Conservation (phyloP, 1,140 invertebrate genomes). For the Magallana angulata region DNA sequence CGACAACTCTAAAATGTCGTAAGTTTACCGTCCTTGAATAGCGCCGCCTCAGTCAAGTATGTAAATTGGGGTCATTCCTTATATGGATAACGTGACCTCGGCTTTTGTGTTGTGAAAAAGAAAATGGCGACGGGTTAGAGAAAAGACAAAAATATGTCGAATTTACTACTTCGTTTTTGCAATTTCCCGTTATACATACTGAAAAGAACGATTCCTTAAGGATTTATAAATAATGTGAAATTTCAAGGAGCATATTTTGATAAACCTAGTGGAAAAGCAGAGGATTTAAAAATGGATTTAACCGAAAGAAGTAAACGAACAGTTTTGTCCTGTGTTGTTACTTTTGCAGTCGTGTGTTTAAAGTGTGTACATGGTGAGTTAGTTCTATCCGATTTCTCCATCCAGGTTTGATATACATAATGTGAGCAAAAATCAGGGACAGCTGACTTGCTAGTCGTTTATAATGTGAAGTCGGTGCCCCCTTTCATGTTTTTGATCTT, state of each 20-base stretch:
- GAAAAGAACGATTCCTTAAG: not conserved
- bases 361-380: not conserved
- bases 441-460: too few relatives aligned
- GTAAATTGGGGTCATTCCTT: slow-evolving; percentile 27
- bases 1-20: not conserved
- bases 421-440: too few relatives aligned
- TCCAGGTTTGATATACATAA: too few relatives aligned
- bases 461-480: too few relatives aligned
- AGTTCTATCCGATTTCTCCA: not conserved
- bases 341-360: not conserved
- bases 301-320: not conserved
- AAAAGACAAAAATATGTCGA: not conserved
- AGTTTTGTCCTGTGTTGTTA: not conserved
- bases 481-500: too few relatives aligned
- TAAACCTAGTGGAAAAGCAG: not conserved
- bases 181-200: not conserved
- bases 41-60: slow-evolving; percentile 12
- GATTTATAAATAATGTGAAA: not conserved
- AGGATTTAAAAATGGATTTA: not conserved
- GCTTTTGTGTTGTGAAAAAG: slow-evolving; percentile 34
- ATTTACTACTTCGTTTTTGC: not conserved
- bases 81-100: slow-evolving; percentile 7
- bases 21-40: not conserved
- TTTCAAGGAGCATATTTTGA: not conserved
- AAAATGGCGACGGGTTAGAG: slow-evolving; percentile 32